These are phyloP conservation scores for Coracias cyanogaster DNA, from an alignment of 2,797 vertebrate genomes.

Conservation along the genomic window DNA sequence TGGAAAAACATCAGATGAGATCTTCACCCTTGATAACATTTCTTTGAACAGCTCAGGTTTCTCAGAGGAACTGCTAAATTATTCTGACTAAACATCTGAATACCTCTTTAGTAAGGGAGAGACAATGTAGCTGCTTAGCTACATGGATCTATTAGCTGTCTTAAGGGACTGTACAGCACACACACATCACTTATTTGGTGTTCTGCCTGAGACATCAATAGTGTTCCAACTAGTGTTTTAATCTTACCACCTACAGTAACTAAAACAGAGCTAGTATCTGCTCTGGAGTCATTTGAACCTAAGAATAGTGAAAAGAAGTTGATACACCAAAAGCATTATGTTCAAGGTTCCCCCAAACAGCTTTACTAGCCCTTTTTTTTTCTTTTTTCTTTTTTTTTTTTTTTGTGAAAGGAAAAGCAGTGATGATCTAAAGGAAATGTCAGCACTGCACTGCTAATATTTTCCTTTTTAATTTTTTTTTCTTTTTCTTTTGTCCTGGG, in stretches of 20 bases:
- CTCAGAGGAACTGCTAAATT: slow-evolving; percentile 39
- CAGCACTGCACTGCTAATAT: background rate
- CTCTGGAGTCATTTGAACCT: background rate
- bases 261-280: background rate
- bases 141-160: background rate
- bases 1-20: slow-evolving; percentile 50
- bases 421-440: background rate
- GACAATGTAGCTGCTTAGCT: background rate
- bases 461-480: background rate
- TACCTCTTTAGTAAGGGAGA: background rate
- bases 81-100: slow-evolving; percentile 34
- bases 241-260: background rate
- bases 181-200: background rate
- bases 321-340: accelerated
- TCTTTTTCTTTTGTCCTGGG: background rate
- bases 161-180: background rate
- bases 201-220: background rate
- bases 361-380: background rate
- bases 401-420: background rate
- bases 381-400: background rate
- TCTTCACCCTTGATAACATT: slow-evolving; percentile 11
- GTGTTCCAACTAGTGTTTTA: background rate
- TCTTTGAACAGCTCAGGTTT: slow-evolving; percentile 49
- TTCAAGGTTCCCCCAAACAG: background rate
- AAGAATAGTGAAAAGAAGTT: background rate